Evolutionary conservation across 1,140 invertebrate species (phyloP), one percentile per base, ranked within the genome.

Genomic region (Brachionus sp.): DNA sequence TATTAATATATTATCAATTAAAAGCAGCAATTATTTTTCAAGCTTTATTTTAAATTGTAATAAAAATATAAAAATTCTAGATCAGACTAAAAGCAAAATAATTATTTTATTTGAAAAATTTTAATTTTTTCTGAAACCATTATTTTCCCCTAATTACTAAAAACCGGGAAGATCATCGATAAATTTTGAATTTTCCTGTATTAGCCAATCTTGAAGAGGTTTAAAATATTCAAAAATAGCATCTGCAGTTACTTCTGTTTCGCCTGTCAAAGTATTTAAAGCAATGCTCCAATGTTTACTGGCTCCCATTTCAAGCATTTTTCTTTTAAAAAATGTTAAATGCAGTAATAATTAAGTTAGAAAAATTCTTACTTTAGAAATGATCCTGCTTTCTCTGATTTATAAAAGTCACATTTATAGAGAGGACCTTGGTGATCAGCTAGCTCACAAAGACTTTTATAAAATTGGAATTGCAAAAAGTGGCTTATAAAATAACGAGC

Each of bases 381-480:
- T 19, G 84, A 46, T 57, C 95, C 94, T 75, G 94, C 94, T 77
- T 91, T 91, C 2, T 90, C 91, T 77, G 92, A 94, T 85, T 92
- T 90, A 86, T 94, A 94, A 85, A 97, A 93, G 88, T 97, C 95
- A 89, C 95, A 98, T 86, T 93, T 93, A 88, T 96, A 93, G 7
- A 97, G 88, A 0, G 93, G 93, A 82, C 92, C 92, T 9, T 86
- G 86, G 87, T 95, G 93, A 3, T 93, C 92, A 0, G 94, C 92
- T 0, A 92, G 92, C 42, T 91, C 90, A 86, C 95, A 97, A 73
- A 97, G 88, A 0, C 93, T 91, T 57, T 94, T 90, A 87, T 95
- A 94, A 25, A 97, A 91, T 88, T 98, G 95, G 90, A 96, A 97
- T 88, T 97, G 94, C 2, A 96, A 91, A 4, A 97, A 91, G 2